Percentiles rank a stretch among this genome's conserved stretches.
Conservation (phyloP, 2,797 vertebrate genomes). For the Pseudomugil tenellus region DNA sequence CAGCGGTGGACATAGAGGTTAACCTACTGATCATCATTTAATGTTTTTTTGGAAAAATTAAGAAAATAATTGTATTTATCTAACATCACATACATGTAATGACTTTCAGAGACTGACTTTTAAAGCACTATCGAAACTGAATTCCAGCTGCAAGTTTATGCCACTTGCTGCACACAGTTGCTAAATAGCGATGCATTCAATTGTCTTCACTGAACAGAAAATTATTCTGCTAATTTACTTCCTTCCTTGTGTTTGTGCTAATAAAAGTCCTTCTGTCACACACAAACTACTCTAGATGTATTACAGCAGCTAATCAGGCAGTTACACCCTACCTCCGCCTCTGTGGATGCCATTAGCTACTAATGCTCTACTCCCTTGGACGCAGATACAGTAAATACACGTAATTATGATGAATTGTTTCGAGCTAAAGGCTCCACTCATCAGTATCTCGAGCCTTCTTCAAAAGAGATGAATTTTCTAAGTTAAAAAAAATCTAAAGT, state of each 20-base stretch:
- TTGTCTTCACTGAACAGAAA: constrained; percentile 11
- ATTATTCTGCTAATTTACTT: constrained; percentile 19
- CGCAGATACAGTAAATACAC: constrained; percentile 16
- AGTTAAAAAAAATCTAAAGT: constrained; percentile 53
- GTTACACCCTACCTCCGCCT: constrained; percentile 11
- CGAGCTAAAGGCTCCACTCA: constrained; percentile 49
- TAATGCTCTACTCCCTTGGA: constrained; percentile 33
- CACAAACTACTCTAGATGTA: constrained; percentile 34
- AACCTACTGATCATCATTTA: too few relatives aligned
- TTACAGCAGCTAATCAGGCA: constrained; percentile 46
- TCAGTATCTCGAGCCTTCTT: constrained; percentile 49
- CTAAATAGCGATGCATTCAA: not conserved
- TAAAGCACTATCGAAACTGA: too few relatives aligned
- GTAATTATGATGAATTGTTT: constrained; percentile 74
- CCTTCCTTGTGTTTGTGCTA: constrained; percentile 14
- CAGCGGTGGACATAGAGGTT: too few relatives aligned
- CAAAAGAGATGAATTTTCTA: constrained; percentile 70
- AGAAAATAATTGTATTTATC: too few relatives aligned
- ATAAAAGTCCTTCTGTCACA: constrained; percentile 18
- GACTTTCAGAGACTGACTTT: too few relatives aligned
- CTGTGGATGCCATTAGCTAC: constrained; percentile 24
- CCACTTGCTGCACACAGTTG: too few relatives aligned
- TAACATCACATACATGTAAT: too few relatives aligned
- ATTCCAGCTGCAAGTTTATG: too few relatives aligned
- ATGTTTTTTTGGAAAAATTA: too few relatives aligned